phyloP scores from a whole-genome alignment of 2,113 vertebrate species.

The Perognathus longimembris region DNA sequence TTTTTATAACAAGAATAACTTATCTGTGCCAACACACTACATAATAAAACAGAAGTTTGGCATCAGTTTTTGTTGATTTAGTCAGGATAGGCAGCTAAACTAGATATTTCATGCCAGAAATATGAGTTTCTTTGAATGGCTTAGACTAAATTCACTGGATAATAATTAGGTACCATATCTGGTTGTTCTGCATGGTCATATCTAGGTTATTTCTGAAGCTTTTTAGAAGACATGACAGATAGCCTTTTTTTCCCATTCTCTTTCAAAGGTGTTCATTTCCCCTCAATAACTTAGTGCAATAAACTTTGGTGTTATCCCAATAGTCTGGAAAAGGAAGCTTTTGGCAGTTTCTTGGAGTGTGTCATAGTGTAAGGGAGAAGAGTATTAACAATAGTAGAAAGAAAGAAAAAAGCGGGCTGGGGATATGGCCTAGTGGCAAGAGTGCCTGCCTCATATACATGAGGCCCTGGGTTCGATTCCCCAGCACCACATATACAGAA shows the following conservation, averaged over 20 bases:
- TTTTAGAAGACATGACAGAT: conserved; percentile 12
- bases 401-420: too few species aligned
- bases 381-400: too few species aligned
- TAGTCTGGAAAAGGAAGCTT: not conserved
- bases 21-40: conserved; percentile 61
- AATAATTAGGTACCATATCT: conserved; percentile 50
- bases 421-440: too few species aligned
- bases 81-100: conserved; percentile 43
- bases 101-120: conserved; percentile 67
- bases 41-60: conserved; percentile 63
- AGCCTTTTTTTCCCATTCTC: not conserved
- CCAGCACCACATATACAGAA: too few species aligned
- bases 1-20: conserved; percentile 54
- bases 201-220: not conserved
- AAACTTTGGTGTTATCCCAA: not conserved
- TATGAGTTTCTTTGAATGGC: conserved; percentile 61
- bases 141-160: conserved; percentile 41
- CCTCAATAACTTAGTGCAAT: not conserved
- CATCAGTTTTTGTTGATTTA: conserved; percentile 60
- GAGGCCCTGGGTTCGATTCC: too few species aligned
- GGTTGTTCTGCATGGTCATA: not conserved
- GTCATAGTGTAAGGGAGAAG: not conserved
- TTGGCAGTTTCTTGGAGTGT: not conserved
- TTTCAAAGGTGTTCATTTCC: not conserved
- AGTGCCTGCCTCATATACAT: too few species aligned